phyloP scores from a whole-genome alignment of 2,888 invertebrate genomes.

The Lithodes maja region DNA sequence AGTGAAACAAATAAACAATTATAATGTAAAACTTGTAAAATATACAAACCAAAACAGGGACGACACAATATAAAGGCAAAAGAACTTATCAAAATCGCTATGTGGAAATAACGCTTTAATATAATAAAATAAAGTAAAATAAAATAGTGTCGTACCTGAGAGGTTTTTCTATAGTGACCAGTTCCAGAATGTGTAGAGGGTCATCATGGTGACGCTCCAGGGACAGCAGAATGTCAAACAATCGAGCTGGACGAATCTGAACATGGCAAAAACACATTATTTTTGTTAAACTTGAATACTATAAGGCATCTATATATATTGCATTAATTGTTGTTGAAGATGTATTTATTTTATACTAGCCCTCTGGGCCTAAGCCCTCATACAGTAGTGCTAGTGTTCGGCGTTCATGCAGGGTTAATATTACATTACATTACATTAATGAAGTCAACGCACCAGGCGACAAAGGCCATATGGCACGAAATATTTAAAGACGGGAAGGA shows the following conservation, averaged over 20 bases:
- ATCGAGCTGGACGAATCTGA: constrained; percentile 90
- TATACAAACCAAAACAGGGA: too few species aligned
- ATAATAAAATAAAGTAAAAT: neutral
- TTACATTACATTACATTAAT: too few species aligned
- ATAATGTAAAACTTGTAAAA: too few species aligned
- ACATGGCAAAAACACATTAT: constrained; percentile 51
- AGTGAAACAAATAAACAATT: too few species aligned
- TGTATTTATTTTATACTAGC: neutral
- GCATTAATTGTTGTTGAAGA: neutral
- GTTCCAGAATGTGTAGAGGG: constrained; percentile 92
- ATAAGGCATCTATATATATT: neutral
- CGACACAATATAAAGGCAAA: too few species aligned
- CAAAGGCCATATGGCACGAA: too few species aligned
- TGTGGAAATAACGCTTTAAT: neutral
- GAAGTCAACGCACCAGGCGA: too few species aligned
- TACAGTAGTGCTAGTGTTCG: too few species aligned
- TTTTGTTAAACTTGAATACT: neutral
- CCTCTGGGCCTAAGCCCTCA: neutral
- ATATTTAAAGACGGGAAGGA: too few species aligned
- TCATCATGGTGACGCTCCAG: constrained; percentile 96
- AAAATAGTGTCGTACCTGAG: constrained; percentile 34
- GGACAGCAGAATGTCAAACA: constrained; percentile 93
- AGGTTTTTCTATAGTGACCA: constrained; percentile 93
- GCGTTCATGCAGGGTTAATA: too few species aligned
- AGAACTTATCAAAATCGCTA: too few species aligned